Conservation (phyloP, 2,797 vertebrate genomes). For the Cuniculus paca region DNA sequence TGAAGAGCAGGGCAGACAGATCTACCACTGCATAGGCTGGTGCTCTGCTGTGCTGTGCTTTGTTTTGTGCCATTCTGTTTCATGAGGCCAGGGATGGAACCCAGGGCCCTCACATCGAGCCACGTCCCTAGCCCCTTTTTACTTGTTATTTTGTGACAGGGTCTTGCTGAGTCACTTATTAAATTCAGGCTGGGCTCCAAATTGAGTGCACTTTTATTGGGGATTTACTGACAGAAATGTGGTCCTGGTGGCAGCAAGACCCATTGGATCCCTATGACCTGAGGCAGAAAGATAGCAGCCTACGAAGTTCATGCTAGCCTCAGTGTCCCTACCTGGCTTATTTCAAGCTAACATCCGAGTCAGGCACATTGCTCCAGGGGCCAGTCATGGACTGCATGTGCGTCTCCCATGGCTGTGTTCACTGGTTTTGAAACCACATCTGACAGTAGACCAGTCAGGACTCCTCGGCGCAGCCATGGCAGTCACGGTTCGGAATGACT, state of each 20-base stretch:
- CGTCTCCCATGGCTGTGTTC: not conserved
- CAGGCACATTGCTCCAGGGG: not conserved
- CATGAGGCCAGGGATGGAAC: not conserved
- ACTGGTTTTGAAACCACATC: not conserved
- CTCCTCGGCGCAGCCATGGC: fast-evolving
- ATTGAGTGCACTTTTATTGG: not conserved
- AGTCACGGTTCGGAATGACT: not conserved
- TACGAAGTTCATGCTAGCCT: not conserved
- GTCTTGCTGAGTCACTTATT: not conserved
- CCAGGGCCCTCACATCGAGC: not conserved
- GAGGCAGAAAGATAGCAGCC: not conserved
- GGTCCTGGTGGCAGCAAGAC: not conserved
- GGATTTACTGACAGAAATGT: not conserved
- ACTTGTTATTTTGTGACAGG: not conserved
- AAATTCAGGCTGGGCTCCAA: not conserved
- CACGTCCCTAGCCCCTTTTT: not conserved
- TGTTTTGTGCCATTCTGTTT: not conserved
- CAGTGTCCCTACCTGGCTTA: not conserved
- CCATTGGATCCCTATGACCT: not conserved
- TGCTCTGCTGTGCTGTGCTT: not conserved
- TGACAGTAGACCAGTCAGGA: not conserved
- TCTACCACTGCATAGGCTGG: not conserved
- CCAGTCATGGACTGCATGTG: fast-evolving
- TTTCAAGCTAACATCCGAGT: not conserved
- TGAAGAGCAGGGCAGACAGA: not conserved